These are phyloP conservation scores for Gobio occitaniae DNA, from an alignment of 2,797 vertebrate genomes.

Conservation along the genomic window DNA sequence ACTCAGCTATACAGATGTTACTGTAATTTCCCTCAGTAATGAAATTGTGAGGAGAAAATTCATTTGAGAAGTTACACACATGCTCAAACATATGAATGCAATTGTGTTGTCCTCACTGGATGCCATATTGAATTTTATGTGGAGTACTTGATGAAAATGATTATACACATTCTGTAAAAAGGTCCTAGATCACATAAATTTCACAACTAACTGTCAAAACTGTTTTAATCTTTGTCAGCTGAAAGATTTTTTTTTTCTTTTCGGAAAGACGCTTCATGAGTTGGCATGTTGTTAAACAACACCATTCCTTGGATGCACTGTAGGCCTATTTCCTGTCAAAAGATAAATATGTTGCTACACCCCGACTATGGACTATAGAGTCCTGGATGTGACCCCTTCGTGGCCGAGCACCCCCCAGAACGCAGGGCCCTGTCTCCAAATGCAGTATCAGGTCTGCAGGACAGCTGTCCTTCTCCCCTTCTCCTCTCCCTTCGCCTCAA, in stretches of 20 bases:
- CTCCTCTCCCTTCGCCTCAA: slow-evolving; percentile 58
- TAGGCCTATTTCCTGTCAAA: background rate
- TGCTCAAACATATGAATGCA: slow-evolving; percentile 32
- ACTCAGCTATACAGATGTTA: slow-evolving; percentile 30
- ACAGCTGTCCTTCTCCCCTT: slow-evolving; percentile 72
- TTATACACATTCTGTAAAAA: background rate
- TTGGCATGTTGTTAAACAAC: background rate
- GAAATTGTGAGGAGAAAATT: background rate
- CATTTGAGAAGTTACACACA: slow-evolving; percentile 12
- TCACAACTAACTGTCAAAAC: background rate
- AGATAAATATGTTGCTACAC: background rate
- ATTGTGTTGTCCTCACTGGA: slow-evolving; percentile 58
- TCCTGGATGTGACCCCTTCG: slow-evolving; percentile 78
- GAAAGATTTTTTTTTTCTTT: background rate
- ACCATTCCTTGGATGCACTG: background rate
- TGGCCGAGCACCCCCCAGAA: slow-evolving; percentile 75
- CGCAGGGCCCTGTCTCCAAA: slow-evolving; percentile 70
- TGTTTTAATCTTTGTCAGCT: background rate
- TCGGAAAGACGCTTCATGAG: background rate
- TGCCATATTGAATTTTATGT: background rate
- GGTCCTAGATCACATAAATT: background rate
- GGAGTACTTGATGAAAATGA: background rate
- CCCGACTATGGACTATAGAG: slow-evolving; percentile 36
- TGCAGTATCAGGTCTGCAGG: slow-evolving; percentile 73
- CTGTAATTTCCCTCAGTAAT: background rate